These are phyloP conservation scores for Thereva nobilitata DNA, from an alignment of 2,888 invertebrate genomes.

Conservation along the genomic window DNA sequence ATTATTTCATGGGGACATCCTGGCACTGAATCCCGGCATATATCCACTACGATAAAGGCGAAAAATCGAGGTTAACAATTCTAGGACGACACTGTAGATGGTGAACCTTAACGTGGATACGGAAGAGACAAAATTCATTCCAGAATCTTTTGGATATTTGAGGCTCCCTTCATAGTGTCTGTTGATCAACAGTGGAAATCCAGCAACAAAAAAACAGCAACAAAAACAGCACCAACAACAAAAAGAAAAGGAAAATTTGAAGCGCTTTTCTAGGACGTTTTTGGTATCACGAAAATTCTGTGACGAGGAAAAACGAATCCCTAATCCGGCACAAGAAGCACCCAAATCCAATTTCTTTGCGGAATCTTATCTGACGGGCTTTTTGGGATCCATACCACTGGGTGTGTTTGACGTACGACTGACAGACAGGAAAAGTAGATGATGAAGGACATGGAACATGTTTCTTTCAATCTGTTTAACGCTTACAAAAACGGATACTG, in stretches of 20 bases:
- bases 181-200: slow-evolving; percentile 12
- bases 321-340: slow-evolving; percentile 22
- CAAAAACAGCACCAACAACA: too few relatives aligned
- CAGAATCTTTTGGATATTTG: background rate
- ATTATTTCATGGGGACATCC: slow-evolving; percentile 11
- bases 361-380: slow-evolving; percentile 33
- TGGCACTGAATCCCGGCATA: slow-evolving; percentile 1
- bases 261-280: slow-evolving; percentile 4
- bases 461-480: slow-evolving; percentile 17
- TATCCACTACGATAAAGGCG: background rate
- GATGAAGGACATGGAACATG: slow-evolving; percentile 28
- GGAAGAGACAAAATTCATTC: background rate
- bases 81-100: slow-evolving; percentile 25
- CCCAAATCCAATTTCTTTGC: slow-evolving; percentile 26
- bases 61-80: slow-evolving; percentile 22
- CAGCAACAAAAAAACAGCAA: background rate
- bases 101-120: background rate
- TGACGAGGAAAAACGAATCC: background rate
- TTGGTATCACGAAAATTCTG: slow-evolving; percentile 15
- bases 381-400: slow-evolving; percentile 13
- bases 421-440: slow-evolving; percentile 24
- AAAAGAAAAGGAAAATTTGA: background rate
- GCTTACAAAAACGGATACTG: slow-evolving; percentile 13
- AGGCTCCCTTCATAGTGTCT: slow-evolving; percentile 13
- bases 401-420: slow-evolving; percentile 32